Evolutionary conservation across 2,797 vertebrate genomes (phyloP).

Genomic region (Protosalanx chinensis): DNA sequence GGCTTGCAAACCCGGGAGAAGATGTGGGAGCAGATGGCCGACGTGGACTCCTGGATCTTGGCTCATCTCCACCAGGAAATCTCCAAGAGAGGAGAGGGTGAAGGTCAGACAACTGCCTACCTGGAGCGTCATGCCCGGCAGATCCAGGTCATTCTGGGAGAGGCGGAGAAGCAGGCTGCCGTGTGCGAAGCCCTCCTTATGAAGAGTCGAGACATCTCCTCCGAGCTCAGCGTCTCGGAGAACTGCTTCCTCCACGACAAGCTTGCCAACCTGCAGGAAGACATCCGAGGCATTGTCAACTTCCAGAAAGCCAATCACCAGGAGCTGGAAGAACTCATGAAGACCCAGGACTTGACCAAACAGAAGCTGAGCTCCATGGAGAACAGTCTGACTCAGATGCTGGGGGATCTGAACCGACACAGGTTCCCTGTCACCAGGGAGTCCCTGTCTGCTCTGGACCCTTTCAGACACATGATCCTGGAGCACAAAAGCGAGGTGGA

Average conservation of each 20-base stretch:
- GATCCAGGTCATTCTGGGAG: slow-evolving; percentile 69
- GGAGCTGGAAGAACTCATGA: slow-evolving; percentile 57
- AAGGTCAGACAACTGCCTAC: slow-evolving; percentile 58
- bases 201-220: slow-evolving; percentile 67
- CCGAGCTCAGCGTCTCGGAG: slow-evolving; percentile 67
- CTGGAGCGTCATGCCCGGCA: slow-evolving; percentile 58
- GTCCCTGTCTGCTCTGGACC: slow-evolving; percentile 53
- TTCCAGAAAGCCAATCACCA: slow-evolving; percentile 56
- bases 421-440: slow-evolving; percentile 68
- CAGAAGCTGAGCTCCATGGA: slow-evolving; percentile 53
- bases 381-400: slow-evolving; percentile 64
- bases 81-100: slow-evolving; percentile 44
- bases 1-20: slow-evolving; percentile 81
- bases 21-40: slow-evolving; percentile 75
- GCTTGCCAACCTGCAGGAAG: slow-evolving; percentile 63
- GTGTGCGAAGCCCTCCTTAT: slow-evolving; percentile 72
- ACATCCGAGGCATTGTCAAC: slow-evolving; percentile 56
- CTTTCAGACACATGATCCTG: slow-evolving; percentile 60
- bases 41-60: slow-evolving; percentile 76
- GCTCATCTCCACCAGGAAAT: slow-evolving; percentile 63
- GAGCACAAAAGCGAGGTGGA: slow-evolving; percentile 68
- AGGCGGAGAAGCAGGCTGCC: slow-evolving; percentile 70
- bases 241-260: slow-evolving; percentile 62
- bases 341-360: slow-evolving; percentile 47
- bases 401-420: slow-evolving; percentile 56